Evolutionary conservation across 2,113 vertebrate genomes (phyloP), one percentile per base, ranked within the genome.

Genomic region (Arizona elegans): DNA sequence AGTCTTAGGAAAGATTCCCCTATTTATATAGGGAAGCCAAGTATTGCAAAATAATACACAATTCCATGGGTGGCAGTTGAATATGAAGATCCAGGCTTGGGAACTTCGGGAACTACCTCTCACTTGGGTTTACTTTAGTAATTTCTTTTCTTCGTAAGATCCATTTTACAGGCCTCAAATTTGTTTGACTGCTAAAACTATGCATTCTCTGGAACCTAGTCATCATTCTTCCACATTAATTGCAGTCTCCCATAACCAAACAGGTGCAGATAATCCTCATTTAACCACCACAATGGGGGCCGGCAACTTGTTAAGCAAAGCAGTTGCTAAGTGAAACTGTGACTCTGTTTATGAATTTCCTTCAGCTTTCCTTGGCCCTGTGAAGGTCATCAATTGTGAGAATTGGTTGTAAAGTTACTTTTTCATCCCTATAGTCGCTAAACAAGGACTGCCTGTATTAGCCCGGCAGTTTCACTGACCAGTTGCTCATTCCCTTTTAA

Each of bases 401-500:
- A 43, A 21, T 81, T 81, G 75, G 33, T 81, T 0, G 1, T 38
- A 38, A 81, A 81, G 8, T 81, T 38, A 3, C 33, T 38, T 81
- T 8, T 38, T 43, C 75, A 43, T 21, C 33, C 17, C 33, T 38
- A 38, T 33, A 38, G 75, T 38, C 7, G 15, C 17, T 81, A 81
- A 43, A 81, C 7, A 21, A 81, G 17, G 33, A 81, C 33, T 81
- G 1, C 8, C 33, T 9, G 8, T 43, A 95, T 10, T 93, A 95
- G 2, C 93, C 38, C 50, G 92, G 93, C 91, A 52, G 10, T 94
- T 75, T 86, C 93, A 17, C 23, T 93, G 70, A 70, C 94, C 96
- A 96, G 94, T 96, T 96, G 96, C 96, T 96, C 91, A 38, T 91
- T 93, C 95, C 86, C 95, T 92, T 92, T 43, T 5, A 65, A 50